Evolutionary conservation across 2,888 invertebrate genomes (phyloP), one percentile per base, ranked within the genome.

Genomic region (Amphiduros pacificus): DNA sequence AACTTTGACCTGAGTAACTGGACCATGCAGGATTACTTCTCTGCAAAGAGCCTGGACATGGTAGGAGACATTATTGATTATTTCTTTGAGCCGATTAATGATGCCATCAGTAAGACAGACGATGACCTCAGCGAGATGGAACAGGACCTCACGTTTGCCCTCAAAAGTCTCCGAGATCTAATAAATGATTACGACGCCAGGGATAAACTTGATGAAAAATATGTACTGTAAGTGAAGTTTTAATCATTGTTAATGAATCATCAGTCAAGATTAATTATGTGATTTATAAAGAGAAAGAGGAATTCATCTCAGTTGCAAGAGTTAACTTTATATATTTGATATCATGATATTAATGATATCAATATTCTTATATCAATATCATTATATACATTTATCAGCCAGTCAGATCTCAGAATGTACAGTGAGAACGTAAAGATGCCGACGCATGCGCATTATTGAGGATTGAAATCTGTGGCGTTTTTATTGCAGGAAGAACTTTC

Each of bases 401-500:
- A n/a, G n/a, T n/a, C n/a, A n/a, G n/a, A n/a, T n/a, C n/a, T n/a
- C n/a, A n/a, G n/a, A n/a, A n/a, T n/a, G n/a, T n/a, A n/a, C n/a
- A n/a, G n/a, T n/a, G n/a, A n/a, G n/a, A n/a, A n/a, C 36, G 11
- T 36, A 17, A 17, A 17, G 9, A 36, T 14, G 11, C 36, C 36
- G 9, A 17, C 17, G 36, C 17, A 14, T 14, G 11, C 36, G 9
- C 11, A 17, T 9, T 36, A 36, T 36, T 36, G 9, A 9, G 36
- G 36, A 14, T 14, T 48, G 6, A 14, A 6, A 26, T 11, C n/a
- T 54, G 29, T 9, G 29, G 5, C 20, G 4, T 49, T 54, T 14
- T 5, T 11, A 17, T 44, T 55, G 9, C 44, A 56, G 56, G 1
- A 28, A 28, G 9, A 56, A 56, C 31, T 56, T 56, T 48, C 56